A percentile compares a stretch with the other conserved stretches of the same genome.
Conservation (phyloP, 2,113 vertebrate genomes). For the Peucedramus taeniatus region DNA sequence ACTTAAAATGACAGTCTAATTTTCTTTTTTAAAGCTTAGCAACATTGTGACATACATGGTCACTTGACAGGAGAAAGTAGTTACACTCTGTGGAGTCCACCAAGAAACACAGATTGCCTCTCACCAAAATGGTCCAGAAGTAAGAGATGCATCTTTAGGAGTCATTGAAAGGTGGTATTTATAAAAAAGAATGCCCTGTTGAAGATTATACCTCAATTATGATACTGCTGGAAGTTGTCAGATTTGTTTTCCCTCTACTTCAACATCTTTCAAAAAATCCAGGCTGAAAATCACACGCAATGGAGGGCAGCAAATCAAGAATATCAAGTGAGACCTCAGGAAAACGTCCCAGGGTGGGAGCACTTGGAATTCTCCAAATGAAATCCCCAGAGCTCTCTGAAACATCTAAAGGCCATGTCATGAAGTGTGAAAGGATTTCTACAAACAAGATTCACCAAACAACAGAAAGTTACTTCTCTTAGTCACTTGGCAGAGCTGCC, state of each 20-base stretch:
- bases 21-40: neutral
- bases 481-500: slow-evolving; percentile 30
- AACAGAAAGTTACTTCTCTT: neutral
- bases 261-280: neutral
- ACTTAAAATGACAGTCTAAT: neutral
- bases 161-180: neutral
- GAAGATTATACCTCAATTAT: neutral
- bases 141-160: neutral
- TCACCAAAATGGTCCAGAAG: rapidly evolving
- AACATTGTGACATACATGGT: neutral
- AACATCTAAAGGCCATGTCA: neutral
- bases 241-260: neutral
- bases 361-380: neutral
- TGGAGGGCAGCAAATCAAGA: neutral
- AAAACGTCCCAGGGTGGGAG: neutral
- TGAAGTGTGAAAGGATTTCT: neutral
- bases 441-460: neutral
- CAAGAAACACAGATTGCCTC: neutral
- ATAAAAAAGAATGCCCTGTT: neutral
- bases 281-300: neutral
- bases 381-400: neutral
- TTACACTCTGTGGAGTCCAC: neutral
- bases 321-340: neutral
- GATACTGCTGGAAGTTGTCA: neutral
- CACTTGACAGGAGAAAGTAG: neutral